Percentiles rank a stretch among this genome's conserved stretches.
Evolutionary conservation across 2,888 invertebrate genomes (phyloP).

Genomic region (Sinentomon sp.): DNA sequence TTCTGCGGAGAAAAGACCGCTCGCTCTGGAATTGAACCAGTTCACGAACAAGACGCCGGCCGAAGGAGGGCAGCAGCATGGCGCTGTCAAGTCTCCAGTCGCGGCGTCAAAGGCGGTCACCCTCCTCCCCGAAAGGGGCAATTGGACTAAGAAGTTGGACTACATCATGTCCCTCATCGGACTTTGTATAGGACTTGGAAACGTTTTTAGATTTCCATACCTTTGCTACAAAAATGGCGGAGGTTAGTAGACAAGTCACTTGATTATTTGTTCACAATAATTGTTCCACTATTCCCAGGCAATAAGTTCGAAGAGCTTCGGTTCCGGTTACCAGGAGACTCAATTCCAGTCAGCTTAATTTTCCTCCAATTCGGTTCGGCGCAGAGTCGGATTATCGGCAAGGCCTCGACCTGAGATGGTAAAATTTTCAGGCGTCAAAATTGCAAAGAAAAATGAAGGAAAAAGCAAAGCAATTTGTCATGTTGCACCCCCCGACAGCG

Average conservation of each 20-base stretch:
- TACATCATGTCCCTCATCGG: conserved; percentile 81
- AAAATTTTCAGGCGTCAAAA: too few relatives aligned
- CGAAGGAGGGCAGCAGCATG: neutral
- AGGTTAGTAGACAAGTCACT: conserved; percentile 21
- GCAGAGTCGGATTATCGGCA: too few relatives aligned
- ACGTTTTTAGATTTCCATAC: conserved; percentile 85
- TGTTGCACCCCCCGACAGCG: too few relatives aligned
- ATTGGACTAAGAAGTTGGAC: conserved; percentile 70
- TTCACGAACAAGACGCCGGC: conserved; percentile 10
- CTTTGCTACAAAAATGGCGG: conserved; percentile 90
- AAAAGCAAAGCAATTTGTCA: too few relatives aligned
- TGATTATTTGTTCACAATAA: conserved; percentile 1
- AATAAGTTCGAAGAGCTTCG: neutral
- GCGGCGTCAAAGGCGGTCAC: conserved; percentile 7
- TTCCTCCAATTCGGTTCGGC: too few relatives aligned
- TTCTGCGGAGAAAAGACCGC: conserved; percentile 14
- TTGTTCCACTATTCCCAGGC: neutral
- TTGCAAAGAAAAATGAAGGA: too few relatives aligned
- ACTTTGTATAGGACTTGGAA: conserved; percentile 71
- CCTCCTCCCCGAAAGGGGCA: conserved; percentile 44
- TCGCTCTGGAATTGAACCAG: conserved; percentile 14
- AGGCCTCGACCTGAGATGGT: too few relatives aligned
- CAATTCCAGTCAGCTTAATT: too few relatives aligned
- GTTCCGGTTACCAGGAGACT: too few relatives aligned
- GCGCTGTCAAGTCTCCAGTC: neutral